Evolutionary conservation across 2,797 vertebrate genomes (phyloP), one percentile per base, ranked within the genome.

Genomic region (Peromyscus nudipes): DNA sequence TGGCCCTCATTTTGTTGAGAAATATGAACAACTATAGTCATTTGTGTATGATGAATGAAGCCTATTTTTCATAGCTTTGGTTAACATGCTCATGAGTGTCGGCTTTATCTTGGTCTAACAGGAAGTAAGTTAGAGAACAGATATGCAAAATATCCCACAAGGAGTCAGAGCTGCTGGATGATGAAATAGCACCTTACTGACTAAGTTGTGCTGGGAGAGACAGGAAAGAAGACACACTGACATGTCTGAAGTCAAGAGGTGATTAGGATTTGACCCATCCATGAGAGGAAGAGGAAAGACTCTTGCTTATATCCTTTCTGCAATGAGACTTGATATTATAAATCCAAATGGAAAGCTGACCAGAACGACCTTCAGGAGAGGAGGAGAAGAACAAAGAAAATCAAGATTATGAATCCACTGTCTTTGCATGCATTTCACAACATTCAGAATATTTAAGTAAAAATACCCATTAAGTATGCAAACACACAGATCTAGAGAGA

Each of bases 371-470:
- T 80, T 34, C 16, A 49, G 25, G 29, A 31, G 0, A 4, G 1
- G 5, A 27, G 43, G 6, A 23, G 8, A 40, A 90, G 46, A 75
- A 25, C 21, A 91, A 77, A 80, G n/a, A 89, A 80, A 75, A 92
- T 16, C 17, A 90, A 40, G 37, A 76, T 64, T 64, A 57, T 31
- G 13, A 81, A n/a, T 49, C 87, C 10, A 55, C 4, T 76, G 10
- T 62, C 12, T 62, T 69, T 64, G 49, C 25, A 91, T 14, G 31
- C 62, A 82, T 55, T 40, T 88, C 91, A 95, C 83, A 91, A 84
- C 0, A 34, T 52, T 91, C 31, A 55, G 8, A 95, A 37, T 49
- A 81, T 69, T 80, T 85, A 75, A 49, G 16, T 34, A 77, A 64
- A 94, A 84, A 71, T 79, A 17, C 43, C 4, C 21, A 49, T 2